Evolutionary conservation across 2,797 vertebrate genomes (phyloP).

Genomic region (Acestrorhynchus altus): DNA sequence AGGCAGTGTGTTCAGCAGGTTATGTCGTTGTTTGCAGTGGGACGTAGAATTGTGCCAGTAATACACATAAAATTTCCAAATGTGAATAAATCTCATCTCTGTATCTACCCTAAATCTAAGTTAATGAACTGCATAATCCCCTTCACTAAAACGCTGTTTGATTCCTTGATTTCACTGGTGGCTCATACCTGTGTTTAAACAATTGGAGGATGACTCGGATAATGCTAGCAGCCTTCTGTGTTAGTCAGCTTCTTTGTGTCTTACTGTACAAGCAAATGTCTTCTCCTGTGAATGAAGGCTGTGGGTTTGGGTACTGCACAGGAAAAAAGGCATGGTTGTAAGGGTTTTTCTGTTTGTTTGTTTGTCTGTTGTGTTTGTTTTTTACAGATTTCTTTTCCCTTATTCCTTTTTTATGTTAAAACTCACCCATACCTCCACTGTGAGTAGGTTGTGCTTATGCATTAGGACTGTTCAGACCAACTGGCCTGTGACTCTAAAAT

Average conservation of each 20-base stretch:
- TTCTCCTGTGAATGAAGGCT: background rate
- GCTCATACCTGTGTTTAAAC: background rate
- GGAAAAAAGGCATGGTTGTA: background rate
- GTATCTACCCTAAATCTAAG: background rate
- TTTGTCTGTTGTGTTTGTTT: conserved; percentile 6
- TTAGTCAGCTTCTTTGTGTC: background rate
- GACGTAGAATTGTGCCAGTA: background rate
- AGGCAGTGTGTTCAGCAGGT: background rate
- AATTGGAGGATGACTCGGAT: background rate
- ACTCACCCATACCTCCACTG: background rate
- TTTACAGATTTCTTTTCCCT: background rate
- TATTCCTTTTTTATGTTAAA: background rate
- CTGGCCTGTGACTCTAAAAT: conserved; percentile 68
- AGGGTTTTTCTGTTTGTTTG: too few relatives aligned
- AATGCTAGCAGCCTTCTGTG: background rate
- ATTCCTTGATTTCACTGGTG: background rate
- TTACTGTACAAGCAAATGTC: background rate
- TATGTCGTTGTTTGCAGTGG: background rate
- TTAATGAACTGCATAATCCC: background rate
- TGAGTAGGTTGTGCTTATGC: background rate
- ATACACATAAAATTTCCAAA: background rate
- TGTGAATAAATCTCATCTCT: background rate
- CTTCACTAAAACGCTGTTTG: background rate
- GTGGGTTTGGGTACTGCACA: background rate
- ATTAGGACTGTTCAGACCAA: conserved; percentile 18